Evolutionary conservation across 1,140 invertebrate genomes (phyloP), one percentile per base, ranked within the genome.

Genomic region (Eurosta solidaginis): DNA sequence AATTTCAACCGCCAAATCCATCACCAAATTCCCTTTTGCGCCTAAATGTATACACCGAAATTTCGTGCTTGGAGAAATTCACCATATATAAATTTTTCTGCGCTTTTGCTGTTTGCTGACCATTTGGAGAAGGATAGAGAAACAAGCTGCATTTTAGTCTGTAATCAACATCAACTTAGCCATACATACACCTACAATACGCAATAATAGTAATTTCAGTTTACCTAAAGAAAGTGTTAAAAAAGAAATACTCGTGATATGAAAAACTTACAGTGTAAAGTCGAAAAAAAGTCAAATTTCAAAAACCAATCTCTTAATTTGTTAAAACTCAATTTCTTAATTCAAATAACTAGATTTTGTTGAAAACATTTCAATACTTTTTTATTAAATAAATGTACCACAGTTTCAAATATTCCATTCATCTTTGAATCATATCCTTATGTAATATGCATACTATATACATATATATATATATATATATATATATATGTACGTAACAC

Each of bases 61-160:
- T 47, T 17, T 47, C 45, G 45, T 17, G 45, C n/a, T 47, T 17
- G 45, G 45, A 47, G 45, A 17, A 47, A 47, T 14, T 47, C 45
- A 47, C 45, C 45, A 47, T 4, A 17, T 14, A 12, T n/a, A 3
- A 9, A 47, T 47, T 40, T 68, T 29, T 33, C 36, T 40, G 36
- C 27, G 33, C 22, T 10, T 54, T 68, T 40, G 52, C n/a, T 75
- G 50, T 59, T 42, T 54, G 73, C n/a, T 80, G 74, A 81, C 83
- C 82, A 82, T 75, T 81, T 82, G 84, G 81, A 86, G 84, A 86
- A 86, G 84, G 84, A 86, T 86, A 86, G 83, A 81, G 76, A 81
- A 79, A n/a, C n/a, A n/a, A 82, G 76, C 76, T 79, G 82, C 81
- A 80, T 45, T 75, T 75, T 45, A 75, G 44, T 75, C 22, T 22